Percentiles rank a stretch among this genome's conserved stretches.
Evolutionary conservation across 2,797 vertebrate species (phyloP).

Genomic region (Pseudomugil tenellus): DNA sequence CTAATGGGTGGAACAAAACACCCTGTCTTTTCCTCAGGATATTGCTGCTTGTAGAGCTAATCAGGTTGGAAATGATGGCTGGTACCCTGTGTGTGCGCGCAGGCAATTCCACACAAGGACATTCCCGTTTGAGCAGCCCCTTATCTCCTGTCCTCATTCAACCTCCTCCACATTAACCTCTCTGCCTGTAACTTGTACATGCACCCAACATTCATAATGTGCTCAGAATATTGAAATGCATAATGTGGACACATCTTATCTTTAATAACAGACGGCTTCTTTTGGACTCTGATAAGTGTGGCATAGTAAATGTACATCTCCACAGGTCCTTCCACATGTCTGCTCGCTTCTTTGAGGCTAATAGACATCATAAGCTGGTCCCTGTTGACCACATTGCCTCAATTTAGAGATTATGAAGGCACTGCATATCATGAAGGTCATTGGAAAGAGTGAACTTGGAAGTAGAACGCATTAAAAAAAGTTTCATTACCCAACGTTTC

Average conservation of each 20-base stretch:
- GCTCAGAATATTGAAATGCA: constrained; percentile 19
- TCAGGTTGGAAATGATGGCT: constrained; percentile 62
- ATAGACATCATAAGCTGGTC: constrained; percentile 37
- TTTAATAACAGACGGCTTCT: constrained; percentile 18
- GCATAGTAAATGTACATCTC: constrained; percentile 16
- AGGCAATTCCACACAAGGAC: constrained; percentile 42
- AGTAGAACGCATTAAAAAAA: constrained; percentile 16
- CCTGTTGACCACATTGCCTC: constrained; percentile 26
- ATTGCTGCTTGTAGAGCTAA: constrained; percentile 70
- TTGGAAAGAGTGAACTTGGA: constrained; percentile 14
- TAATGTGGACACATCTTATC: constrained; percentile 36
- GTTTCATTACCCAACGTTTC: not conserved
- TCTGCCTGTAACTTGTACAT: constrained; percentile 21
- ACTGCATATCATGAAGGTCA: constrained; percentile 35
- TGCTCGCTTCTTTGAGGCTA: constrained; percentile 17
- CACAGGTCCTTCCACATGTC: constrained; percentile 25
- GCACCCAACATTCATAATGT: constrained; percentile 26
- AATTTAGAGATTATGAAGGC: constrained; percentile 36
- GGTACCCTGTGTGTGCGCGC: not conserved
- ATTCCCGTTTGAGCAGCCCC: constrained; percentile 26
- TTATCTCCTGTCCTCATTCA: constrained; percentile 58
- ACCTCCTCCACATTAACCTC: constrained; percentile 50
- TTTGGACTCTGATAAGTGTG: constrained; percentile 27
- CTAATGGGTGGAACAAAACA: constrained; percentile 70
- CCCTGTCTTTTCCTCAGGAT: constrained; percentile 62